Percentiles rank a stretch among this genome's conserved stretches.
Conservation (phyloP, 2,888 invertebrate genomes). For the Synanthedon vespiformis region DNA sequence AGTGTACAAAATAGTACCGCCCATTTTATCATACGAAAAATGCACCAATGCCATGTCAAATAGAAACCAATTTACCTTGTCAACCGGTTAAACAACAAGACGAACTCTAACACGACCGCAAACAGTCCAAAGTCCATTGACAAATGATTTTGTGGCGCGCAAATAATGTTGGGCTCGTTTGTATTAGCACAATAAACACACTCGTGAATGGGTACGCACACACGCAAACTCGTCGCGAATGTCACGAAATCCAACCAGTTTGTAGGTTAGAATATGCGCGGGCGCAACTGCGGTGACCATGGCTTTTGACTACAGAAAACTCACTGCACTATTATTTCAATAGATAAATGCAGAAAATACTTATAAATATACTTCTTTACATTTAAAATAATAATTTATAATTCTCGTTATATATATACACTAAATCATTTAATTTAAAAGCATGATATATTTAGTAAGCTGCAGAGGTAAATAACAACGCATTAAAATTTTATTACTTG, state of each 20-base stretch:
- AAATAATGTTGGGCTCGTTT: constrained; percentile 8
- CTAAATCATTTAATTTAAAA: too few species aligned
- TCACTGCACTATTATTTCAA: too few species aligned
- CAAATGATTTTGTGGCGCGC: not conserved
- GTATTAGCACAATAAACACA: constrained; percentile 32
- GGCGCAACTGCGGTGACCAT: constrained; percentile 40
- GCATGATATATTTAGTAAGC: too few species aligned
- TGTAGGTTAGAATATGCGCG: constrained; percentile 64
- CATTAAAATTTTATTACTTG: too few species aligned
- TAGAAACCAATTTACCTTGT: not conserved
- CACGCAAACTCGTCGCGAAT: constrained; percentile 31
- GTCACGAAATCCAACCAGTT: constrained; percentile 66
- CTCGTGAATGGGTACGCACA: constrained; percentile 37
- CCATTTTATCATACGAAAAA: constrained; percentile 61
- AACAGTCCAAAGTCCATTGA: constrained; percentile 14
- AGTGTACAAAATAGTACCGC: constrained; percentile 23
- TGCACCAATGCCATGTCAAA: constrained; percentile 60
- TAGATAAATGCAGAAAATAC: too few species aligned
- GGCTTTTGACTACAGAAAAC: constrained; percentile 3
- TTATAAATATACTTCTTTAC: too few species aligned
- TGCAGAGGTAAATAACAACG: too few species aligned
- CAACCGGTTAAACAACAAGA: constrained; percentile 3
- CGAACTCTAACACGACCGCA: constrained; percentile 6
- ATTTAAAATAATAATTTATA: too few species aligned
- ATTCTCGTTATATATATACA: too few species aligned